Evolutionary conservation across 2,888 invertebrate genomes (phyloP).

Genomic region (Anoplius nigerrimus): DNA sequence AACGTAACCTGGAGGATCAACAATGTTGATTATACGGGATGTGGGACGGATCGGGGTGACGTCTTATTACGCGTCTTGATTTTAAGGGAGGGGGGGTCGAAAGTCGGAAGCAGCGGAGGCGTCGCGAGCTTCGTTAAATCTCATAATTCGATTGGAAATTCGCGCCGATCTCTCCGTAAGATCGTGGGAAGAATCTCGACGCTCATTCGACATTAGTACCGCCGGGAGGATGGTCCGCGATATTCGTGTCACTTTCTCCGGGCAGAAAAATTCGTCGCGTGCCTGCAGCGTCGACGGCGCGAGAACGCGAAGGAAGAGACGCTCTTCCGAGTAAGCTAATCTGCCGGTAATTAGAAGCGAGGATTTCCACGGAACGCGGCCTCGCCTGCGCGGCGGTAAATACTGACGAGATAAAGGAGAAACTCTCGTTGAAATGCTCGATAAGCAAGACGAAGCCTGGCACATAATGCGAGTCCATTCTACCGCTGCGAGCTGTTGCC

Average conservation of each 20-base stretch:
- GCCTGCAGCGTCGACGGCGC: conserved; percentile 15
- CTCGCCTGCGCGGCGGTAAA: too few relatives aligned
- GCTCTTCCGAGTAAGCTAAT: too few relatives aligned
- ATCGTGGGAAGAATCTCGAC: conserved; percentile 41
- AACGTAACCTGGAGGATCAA: too few relatives aligned
- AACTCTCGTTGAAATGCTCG: too few relatives aligned
- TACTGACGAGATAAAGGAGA: too few relatives aligned
- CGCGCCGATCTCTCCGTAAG: conserved; percentile 1
- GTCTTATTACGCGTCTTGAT: not conserved
- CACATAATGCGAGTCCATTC: too few relatives aligned
- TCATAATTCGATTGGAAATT: conserved; percentile 6
- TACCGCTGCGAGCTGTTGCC: conserved; percentile 6
- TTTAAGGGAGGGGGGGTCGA: not conserved
- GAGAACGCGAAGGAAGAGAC: not conserved
- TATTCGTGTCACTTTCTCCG: conserved; percentile 38
- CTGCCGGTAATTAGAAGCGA: too few relatives aligned
- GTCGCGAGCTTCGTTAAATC: conserved; percentile 22
- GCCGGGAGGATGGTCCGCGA: conserved; percentile 18
- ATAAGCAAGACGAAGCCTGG: too few relatives aligned
- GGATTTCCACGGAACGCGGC: too few relatives aligned
- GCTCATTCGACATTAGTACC: conserved; percentile 22
- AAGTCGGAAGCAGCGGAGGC: not conserved
- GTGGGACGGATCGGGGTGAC: conserved; percentile 43
- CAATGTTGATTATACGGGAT: conserved; percentile 54
- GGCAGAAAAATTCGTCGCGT: conserved; percentile 37